A percentile compares a stretch with the other conserved stretches of the same genome.
phyloP scores from a whole-genome alignment of 2,888 invertebrate genomes.

The Platerodrilus igneus region DNA sequence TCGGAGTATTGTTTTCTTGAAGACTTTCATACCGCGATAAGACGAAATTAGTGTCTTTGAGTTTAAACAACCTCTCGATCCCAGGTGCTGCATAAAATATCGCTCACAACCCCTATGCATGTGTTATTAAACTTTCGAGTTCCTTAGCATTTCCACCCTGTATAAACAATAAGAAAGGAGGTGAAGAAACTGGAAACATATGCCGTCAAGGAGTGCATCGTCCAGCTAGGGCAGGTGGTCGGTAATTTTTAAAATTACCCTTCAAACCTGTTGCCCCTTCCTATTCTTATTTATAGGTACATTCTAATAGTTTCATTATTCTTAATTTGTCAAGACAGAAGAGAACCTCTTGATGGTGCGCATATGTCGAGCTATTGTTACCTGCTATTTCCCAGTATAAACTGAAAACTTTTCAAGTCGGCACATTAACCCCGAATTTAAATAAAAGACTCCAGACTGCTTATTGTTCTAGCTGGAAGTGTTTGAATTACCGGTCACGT shows the following conservation, averaged over 20 bases:
- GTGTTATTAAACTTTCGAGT: conserved; percentile 33
- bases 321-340: conserved; percentile 29
- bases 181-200: conserved; percentile 38
- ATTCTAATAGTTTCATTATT: conserved; percentile 30
- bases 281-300: conserved; percentile 23
- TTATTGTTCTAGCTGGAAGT: too few relatives aligned
- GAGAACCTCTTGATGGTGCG: conserved; percentile 20
- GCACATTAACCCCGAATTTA: too few relatives aligned
- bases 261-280: conserved; percentile 29
- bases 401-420: too few relatives aligned
- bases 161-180: conserved; percentile 31
- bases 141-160: conserved; percentile 28
- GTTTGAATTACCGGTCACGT: too few relatives aligned
- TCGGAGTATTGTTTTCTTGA: too few relatives aligned
- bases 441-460: too few relatives aligned
- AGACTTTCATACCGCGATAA: not conserved
- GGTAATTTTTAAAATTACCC: conserved; percentile 30
- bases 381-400: too few relatives aligned
- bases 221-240: conserved; percentile 33
- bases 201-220: conserved; percentile 35
- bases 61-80: conserved; percentile 1
- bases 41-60: not conserved
- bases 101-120: conserved; percentile 29
- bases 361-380: conserved; percentile 22
- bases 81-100: conserved; percentile 15